Evolutionary conservation across 2,797 vertebrate genomes (phyloP), one percentile per base, ranked within the genome.

Genomic region (Oophaga sylvatica): DNA sequence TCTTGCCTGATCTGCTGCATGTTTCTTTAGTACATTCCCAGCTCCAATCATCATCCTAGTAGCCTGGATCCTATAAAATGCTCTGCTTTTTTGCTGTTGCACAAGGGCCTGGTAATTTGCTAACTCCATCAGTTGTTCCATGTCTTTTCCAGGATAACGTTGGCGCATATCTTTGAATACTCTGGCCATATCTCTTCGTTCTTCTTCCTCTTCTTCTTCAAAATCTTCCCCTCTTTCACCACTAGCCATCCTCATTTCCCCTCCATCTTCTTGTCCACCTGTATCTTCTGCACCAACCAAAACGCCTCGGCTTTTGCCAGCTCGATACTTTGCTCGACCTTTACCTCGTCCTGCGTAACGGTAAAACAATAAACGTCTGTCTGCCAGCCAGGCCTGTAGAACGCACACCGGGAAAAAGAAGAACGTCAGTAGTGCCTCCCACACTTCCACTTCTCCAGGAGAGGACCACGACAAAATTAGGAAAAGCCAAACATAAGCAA

Each of bases 41-140:
- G 96, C 96, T 22, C 96, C 96, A 0, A 96, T 97, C 96, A 97
- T 97, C 96, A 96, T 96, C 90, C 96, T 94, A 35, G 96, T 97
- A n/a, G 96, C 96, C 84, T 97, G 96, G 90, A 97, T 97, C 60
- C 96, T 94, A 89, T 97, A 97, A 89, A 97, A 97, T 0, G 96
- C 96, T 70, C 96, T 88, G 91, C 96, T 97, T 91, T 97, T 97
- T 92, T 96, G 96, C 92, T 97, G 96, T 90, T 96, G 96, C 91
- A 96, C 94, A 91, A 97, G 92, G 29, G 95, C 94, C 90, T 96
- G 96, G 88, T 97, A 97, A 88, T 96, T 97, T 63, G 96, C 96
- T 94, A 97, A 94, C 91, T 97, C 96, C 22, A 96, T 95, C 13
- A 97, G 94, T 90, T 96, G 95, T 90, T 96, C 96, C 95, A 95